These are phyloP conservation scores for Heterochromis multidens DNA, from an alignment of 2,113 vertebrate genomes.

Conservation along the genomic window DNA sequence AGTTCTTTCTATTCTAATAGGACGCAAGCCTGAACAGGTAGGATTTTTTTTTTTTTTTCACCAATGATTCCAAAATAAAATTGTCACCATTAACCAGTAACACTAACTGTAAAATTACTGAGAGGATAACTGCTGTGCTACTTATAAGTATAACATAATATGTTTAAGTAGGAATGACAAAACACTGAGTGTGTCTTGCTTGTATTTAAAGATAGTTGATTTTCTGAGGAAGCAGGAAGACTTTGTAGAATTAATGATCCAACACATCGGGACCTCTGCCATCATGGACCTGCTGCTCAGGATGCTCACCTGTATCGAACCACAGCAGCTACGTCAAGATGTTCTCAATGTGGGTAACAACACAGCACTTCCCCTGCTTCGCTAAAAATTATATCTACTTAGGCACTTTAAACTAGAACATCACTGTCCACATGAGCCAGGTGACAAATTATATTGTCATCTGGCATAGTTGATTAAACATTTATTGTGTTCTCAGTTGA, in stretches of 20 bases:
- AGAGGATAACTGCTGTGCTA: neutral
- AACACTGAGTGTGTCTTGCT: neutral
- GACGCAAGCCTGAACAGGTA: constrained; percentile 98
- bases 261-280: constrained; percentile 97
- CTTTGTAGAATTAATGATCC: constrained; percentile 96
- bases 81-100: no score
- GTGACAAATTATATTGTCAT: neutral
- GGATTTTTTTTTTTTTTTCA: neutral
- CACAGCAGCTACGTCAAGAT: constrained; percentile 93
- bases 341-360: constrained; percentile 86
- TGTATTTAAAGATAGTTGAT: constrained; percentile 86
- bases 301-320: constrained; percentile 97
- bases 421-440: neutral
- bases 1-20: constrained; percentile 98
- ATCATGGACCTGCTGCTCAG: constrained; percentile 98
- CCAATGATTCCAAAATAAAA: neutral
- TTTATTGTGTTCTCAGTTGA: neutral
- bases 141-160: neutral
- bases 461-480: neutral
- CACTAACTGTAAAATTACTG: neutral
- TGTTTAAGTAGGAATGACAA: neutral
- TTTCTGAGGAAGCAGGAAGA: constrained; percentile 94
- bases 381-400: neutral
- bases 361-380: neutral
- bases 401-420: neutral